Conservation (phyloP, 2,113 vertebrate species). For the Platichthys stellatus region DNA sequence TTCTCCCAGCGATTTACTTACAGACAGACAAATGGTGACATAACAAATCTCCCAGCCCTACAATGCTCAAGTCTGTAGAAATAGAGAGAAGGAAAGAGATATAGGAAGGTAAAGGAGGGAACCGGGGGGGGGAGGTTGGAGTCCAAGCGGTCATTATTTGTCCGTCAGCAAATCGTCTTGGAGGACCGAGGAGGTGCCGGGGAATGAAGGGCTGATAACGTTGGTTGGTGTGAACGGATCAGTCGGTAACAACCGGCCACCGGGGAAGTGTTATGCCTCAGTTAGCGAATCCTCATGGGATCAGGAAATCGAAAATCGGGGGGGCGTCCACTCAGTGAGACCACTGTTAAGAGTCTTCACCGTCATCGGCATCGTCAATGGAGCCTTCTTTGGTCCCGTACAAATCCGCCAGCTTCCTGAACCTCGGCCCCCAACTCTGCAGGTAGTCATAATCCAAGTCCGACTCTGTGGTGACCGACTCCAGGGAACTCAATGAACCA, state of each 20-base stretch:
- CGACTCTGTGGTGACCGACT: constrained; percentile 96
- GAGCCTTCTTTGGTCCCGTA: constrained; percentile 98
- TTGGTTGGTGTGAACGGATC: constrained; percentile 56
- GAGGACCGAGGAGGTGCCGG: constrained; percentile 37
- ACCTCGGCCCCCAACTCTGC: constrained; percentile 98
- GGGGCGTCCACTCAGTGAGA: constrained; percentile 54
- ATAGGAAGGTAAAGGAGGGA: constrained; percentile 3
- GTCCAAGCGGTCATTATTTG: constrained; percentile 43
- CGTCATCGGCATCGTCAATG: constrained; percentile 62
- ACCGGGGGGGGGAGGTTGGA: constrained; percentile 33
- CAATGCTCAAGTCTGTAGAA: constrained; percentile 60
- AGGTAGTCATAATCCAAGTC: constrained; percentile 99
- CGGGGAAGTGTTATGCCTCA: constrained; percentile 38
- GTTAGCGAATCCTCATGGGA: constrained; percentile 64
- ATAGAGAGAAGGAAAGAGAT: constrained; percentile 36
- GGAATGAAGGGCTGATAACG: constrained; percentile 38
- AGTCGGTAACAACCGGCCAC: constrained; percentile 45
- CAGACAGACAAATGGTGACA: constrained; percentile 57
- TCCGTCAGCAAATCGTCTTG: constrained; percentile 54
- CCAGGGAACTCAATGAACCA: constrained; percentile 95
- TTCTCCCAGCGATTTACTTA: constrained; percentile 34
- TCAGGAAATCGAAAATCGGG: constrained; percentile 61
- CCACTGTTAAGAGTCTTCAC: constrained; percentile 89
- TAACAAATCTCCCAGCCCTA: constrained; percentile 50
- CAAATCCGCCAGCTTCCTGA: constrained; percentile 99